Base-by-base conservation (phyloP, 2,888 invertebrate genomes). In the Sesia apiformis region DNA sequence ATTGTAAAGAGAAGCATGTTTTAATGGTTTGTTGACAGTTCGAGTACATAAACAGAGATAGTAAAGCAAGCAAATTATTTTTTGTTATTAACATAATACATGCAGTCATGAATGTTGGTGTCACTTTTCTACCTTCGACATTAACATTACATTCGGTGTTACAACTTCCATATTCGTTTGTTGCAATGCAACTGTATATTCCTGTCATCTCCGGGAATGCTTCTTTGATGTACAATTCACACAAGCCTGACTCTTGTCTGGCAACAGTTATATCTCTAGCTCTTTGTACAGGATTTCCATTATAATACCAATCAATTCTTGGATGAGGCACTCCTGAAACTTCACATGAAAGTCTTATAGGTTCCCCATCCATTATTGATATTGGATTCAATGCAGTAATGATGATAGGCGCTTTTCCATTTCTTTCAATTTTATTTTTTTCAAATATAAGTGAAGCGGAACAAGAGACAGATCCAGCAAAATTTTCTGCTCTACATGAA, bases 171-270 rank as follows among this genome's bases (percentile, higher is more conserved):
- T 94, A 92, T 68, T 93, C 92, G 84, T 97, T 98, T 54, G 91
- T 90, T 53, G 97, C 97, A 68, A 91, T 91, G 79, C 97, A 97
- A 57, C 92, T 92, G 78, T 98, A 98, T 75, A 92, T 93, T 57
- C 97, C 97, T 68, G 95, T 93, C 90, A 97, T 96, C 91, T 97
- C 97, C 7, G 96, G 96, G 71, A 96, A 96, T 53, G 96, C 96
- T 91, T 97, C 96, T 61, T 93, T 92, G 64, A 97, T 95, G 60
- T 93, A 92, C 63, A 98, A 88, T 74, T 93, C 93, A 72, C 96
- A 96, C 57, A 93, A 87, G 59, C 97, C 97, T 70, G 95, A 94
- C 60, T 92, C 91, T 68, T 94, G 93, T 78, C 96, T 94, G 46
- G 92, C 90, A 54, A 95, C 92, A 7, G 91, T 91, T 54, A 95